Evolutionary conservation across 2,797 vertebrate species (phyloP).

Genomic region (Sebastolobus alascanus): DNA sequence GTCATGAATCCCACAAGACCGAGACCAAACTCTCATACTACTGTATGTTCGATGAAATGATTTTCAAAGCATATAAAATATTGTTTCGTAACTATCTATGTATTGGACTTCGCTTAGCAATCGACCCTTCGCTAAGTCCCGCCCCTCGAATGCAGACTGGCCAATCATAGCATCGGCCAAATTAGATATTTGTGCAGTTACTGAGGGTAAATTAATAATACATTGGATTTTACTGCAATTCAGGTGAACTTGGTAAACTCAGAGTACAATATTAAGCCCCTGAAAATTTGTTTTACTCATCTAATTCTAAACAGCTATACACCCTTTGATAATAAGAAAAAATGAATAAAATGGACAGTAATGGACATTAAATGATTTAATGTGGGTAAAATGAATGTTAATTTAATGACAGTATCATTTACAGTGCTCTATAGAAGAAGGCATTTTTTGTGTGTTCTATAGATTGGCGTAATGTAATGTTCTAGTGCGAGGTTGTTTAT

Average conservation of each 20-base stretch:
- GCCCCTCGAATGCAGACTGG: not conserved
- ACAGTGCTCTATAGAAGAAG: not conserved
- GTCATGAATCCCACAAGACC: not conserved
- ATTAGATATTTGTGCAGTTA: too few relatives aligned
- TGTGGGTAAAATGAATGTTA: not conserved
- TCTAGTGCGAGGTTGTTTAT: constrained; percentile 58
- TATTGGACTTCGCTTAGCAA: not conserved
- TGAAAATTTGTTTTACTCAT: not conserved
- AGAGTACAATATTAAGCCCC: not conserved
- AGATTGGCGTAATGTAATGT: constrained; percentile 29
- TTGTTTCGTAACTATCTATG: not conserved
- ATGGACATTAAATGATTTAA: not conserved
- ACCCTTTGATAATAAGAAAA: not conserved
- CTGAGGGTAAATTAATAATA: not conserved
- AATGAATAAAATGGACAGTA: not conserved
- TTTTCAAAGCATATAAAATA: not conserved
- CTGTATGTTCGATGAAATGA: not conserved
- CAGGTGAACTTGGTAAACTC: constrained; percentile 3
- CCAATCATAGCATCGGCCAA: not conserved
- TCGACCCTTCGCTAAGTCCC: not conserved
- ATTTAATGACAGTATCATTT: not conserved
- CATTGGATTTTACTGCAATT: not conserved
- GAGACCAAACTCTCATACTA: too few relatives aligned
- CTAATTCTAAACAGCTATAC: not conserved
- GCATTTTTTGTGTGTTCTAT: constrained; percentile 1